Evolutionary conservation across 2,797 vertebrate species (phyloP).

Genomic region (Phataginus tetradactyla): DNA sequence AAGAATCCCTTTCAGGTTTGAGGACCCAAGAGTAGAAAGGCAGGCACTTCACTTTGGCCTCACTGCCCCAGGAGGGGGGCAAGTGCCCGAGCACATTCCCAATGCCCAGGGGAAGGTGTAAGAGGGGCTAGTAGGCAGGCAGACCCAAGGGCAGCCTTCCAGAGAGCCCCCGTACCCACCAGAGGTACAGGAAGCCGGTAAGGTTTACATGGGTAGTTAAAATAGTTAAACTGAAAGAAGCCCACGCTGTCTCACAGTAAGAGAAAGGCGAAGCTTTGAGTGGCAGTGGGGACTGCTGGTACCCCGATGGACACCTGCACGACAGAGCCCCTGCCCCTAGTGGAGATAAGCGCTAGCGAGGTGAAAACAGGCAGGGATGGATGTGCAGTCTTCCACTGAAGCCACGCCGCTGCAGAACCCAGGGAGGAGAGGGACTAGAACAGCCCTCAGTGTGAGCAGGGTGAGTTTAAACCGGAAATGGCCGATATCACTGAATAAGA

Average conservation of each 20-base stretch:
- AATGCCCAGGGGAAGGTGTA: not conserved
- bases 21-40: not conserved
- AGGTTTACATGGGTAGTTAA: not conserved
- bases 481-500: not conserved
- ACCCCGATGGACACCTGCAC: not conserved
- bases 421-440: not conserved
- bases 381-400: not conserved
- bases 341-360: not conserved
- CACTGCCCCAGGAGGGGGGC: too few species aligned
- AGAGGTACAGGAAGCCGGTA: not conserved
- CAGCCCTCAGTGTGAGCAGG: not conserved
- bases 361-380: not conserved
- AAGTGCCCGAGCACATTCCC: not conserved
- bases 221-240: not conserved
- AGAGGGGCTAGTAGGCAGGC: not conserved
- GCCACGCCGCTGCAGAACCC: not conserved
- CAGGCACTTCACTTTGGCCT: not conserved
- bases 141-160: not conserved
- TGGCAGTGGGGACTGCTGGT: not conserved
- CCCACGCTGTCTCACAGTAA: not conserved
- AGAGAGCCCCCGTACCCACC: not conserved
- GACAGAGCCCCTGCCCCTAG: rapidly evolving
- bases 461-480: not conserved
- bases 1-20: not conserved
- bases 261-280: not conserved